Percentiles rank a stretch among this genome's conserved stretches.
These are phyloP conservation scores for Formica exsecta DNA, from an alignment of 1,140 invertebrate species.

Conservation along the genomic window DNA sequence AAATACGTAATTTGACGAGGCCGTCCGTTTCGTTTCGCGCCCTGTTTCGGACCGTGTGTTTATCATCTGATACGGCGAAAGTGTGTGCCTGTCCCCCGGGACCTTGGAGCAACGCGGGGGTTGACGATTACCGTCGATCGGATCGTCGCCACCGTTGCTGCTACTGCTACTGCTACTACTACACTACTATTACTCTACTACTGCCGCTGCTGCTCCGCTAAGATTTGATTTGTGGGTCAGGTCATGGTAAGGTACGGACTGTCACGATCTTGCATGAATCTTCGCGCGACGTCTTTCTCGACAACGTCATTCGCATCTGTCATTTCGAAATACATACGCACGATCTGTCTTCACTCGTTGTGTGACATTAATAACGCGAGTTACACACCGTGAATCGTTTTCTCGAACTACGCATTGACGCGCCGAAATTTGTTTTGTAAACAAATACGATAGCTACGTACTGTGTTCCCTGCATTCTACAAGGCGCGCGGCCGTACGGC, in stretches of 20 bases:
- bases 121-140: conserved; percentile 52
- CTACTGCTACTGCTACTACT: background rate
- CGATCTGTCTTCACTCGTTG: too few relatives aligned
- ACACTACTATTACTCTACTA: background rate
- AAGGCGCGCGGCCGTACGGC: background rate
- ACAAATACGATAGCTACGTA: too few relatives aligned
- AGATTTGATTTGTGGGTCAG: conserved; percentile 74
- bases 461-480: too few relatives aligned
- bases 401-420: too few relatives aligned
- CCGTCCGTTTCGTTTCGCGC: conserved; percentile 12
- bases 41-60: conserved; percentile 27
- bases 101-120: conserved; percentile 64
- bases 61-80: conserved; percentile 64
- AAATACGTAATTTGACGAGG: conserved; percentile 45
- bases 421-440: background rate
- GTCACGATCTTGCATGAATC: conserved; percentile 20
- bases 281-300: background rate
- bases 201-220: conserved; percentile 29
- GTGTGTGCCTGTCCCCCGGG: conserved; percentile 63
- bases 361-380: too few relatives aligned
- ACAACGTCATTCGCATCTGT: background rate
- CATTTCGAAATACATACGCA: background rate
- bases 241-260: conserved; percentile 83
- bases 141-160: conserved; percentile 1
- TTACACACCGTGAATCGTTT: too few relatives aligned